Evolutionary conservation across 2,113 vertebrate species (phyloP).

Genomic region (Pseudopodoces humilis): DNA sequence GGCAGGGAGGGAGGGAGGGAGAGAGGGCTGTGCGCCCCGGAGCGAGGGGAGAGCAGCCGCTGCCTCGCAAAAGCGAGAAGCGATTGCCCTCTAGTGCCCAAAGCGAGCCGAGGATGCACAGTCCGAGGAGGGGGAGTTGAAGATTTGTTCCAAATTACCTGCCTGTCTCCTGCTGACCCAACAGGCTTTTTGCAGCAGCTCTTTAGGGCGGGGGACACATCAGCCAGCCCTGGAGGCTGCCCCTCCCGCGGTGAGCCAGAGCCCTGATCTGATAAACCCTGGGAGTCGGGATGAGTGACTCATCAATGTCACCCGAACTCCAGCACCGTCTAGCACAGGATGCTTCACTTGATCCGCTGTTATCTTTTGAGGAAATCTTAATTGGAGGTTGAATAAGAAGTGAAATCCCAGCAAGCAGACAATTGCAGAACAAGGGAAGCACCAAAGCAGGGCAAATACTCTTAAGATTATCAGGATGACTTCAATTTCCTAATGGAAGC

Average conservation of each 20-base stretch:
- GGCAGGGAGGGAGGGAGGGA: background rate
- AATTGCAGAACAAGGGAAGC: background rate
- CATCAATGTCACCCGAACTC: background rate
- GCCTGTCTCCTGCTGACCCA: background rate
- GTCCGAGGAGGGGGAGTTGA: too few species aligned
- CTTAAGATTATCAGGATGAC: background rate
- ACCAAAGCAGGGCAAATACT: background rate
- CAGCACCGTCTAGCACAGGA: fast-evolving
- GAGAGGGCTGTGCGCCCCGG: background rate
- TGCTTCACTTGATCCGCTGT: background rate
- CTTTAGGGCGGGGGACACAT: background rate
- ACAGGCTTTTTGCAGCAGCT: background rate
- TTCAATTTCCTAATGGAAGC: background rate
- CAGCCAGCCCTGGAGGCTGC: background rate
- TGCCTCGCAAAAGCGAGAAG: slow-evolving; percentile 48
- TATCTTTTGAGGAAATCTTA: slow-evolving; percentile 15
- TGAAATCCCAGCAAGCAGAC: background rate
- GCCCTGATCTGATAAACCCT: background rate
- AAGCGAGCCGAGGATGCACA: background rate
- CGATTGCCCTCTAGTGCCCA: slow-evolving; percentile 76
- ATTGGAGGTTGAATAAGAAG: background rate
- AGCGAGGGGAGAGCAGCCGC: background rate
- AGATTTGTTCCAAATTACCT: background rate
- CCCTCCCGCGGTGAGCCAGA: background rate
- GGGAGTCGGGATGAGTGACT: background rate